phyloP scores from a whole-genome alignment of 2,888 invertebrate genomes.

The Tromatobia lineatoria region DNA sequence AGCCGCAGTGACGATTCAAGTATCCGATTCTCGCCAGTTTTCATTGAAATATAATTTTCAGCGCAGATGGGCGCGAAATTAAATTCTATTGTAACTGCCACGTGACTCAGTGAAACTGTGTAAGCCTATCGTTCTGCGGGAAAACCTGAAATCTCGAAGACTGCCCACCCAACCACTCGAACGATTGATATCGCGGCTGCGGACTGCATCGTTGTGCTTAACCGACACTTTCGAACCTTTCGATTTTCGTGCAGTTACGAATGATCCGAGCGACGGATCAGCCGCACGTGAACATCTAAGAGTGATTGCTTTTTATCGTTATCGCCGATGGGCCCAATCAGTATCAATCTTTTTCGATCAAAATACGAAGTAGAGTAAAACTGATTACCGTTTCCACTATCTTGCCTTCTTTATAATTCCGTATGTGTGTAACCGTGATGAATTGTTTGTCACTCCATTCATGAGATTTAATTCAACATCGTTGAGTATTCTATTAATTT shows the following conservation, averaged over 20 bases:
- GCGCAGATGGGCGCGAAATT: background rate
- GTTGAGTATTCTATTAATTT: background rate
- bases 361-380: conserved; percentile 21
- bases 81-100: background rate
- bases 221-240: background rate
- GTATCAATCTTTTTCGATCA: conserved; percentile 18
- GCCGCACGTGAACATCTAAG: conserved; percentile 17
- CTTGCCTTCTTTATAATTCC: background rate
- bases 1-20: background rate
- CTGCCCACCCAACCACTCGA: background rate
- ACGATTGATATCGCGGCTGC: conserved; percentile 24
- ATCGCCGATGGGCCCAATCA: background rate
- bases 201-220: background rate
- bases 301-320: conserved; percentile 17
- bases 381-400: no score
- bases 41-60: background rate
- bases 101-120: background rate
- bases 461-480: background rate
- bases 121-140: conserved; percentile 3
- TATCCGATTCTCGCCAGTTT: background rate
- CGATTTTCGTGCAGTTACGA: conserved; percentile 32
- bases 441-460: background rate
- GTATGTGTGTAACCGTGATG: no score
- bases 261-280: conserved; percentile 6
- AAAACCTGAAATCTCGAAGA: conserved; percentile 20